These are phyloP conservation scores for Addax nasomaculatus DNA, from an alignment of 2,113 vertebrate genomes.

Conservation along the genomic window DNA sequence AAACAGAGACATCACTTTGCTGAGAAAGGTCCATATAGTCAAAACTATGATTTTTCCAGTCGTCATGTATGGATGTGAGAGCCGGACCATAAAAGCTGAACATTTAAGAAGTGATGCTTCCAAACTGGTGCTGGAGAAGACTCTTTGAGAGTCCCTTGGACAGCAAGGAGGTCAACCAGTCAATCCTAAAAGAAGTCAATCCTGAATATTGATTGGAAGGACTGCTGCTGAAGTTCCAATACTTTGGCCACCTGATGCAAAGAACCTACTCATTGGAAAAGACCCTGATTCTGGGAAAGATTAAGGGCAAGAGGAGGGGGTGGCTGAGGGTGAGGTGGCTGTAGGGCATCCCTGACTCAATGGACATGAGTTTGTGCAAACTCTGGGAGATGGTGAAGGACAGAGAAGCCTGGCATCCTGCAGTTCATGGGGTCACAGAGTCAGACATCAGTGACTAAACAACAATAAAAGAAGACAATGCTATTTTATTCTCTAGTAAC, in stretches of 20 bases:
- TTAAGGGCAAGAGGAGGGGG: not conserved
- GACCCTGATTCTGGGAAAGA: not conserved
- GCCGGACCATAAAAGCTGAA: not conserved
- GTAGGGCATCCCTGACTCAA: not conserved
- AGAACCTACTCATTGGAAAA: not conserved
- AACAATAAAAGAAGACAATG: not conserved
- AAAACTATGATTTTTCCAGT: not conserved
- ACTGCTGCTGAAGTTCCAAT: not conserved
- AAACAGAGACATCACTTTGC: not conserved
- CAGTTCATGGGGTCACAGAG: not conserved
- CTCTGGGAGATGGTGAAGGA: not conserved
- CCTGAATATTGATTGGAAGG: not conserved
- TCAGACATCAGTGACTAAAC: not conserved
- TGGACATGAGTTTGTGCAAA: not conserved
- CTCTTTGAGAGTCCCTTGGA: not conserved
- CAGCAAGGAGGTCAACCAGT: not conserved
- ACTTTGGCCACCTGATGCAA: not conserved
- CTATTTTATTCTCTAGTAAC: not conserved
- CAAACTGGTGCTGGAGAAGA: not conserved
- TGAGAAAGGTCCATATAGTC: not conserved
- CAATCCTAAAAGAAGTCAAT: not conserved
- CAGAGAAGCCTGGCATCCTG: not conserved
- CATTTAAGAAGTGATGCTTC: not conserved
- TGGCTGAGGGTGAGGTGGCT: not conserved
- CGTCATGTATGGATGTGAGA: not conserved